Conservation (phyloP, 2,888 invertebrate genomes). For the Malthinus seriepunctatus region DNA sequence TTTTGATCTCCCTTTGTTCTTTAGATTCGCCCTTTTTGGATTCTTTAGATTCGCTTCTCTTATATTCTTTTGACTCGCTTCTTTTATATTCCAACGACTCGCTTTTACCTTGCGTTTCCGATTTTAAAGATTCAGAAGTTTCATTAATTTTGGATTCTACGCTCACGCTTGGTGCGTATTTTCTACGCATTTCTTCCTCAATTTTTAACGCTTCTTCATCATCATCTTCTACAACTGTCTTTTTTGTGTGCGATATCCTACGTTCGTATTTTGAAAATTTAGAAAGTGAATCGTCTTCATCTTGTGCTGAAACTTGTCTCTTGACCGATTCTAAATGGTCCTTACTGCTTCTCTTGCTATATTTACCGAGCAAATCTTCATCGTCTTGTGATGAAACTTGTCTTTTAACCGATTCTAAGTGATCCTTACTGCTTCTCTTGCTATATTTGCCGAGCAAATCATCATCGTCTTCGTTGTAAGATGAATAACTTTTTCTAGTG, state of each 20-base stretch:
- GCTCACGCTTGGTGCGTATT: conserved; percentile 34
- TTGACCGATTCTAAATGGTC: conserved; percentile 12
- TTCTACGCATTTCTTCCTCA: conserved; percentile 35
- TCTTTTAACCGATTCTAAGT: conserved; percentile 13
- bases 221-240: conserved; percentile 14
- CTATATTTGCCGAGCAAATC: conserved; percentile 20
- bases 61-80: neutral
- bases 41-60: neutral
- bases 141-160: conserved; percentile 19
- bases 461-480: conserved; percentile 18
- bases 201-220: conserved; percentile 32
- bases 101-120: neutral
- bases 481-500: conserved; percentile 11
- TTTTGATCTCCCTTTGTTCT: neutral
- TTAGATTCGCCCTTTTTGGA: neutral
- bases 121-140: neutral
- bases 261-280: conserved; percentile 24
- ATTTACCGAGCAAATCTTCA: conserved; percentile 20
- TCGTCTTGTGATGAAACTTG: conserved; percentile 10
- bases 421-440: conserved; percentile 7
- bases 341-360: conserved; percentile 11
- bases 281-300: conserved; percentile 12
- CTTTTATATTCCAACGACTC: neutral
- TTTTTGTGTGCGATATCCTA: conserved; percentile 18
- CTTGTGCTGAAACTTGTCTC: conserved; percentile 9